phyloP scores from a whole-genome alignment of 2,797 vertebrate genomes.

The Labeo calbasu region DNA sequence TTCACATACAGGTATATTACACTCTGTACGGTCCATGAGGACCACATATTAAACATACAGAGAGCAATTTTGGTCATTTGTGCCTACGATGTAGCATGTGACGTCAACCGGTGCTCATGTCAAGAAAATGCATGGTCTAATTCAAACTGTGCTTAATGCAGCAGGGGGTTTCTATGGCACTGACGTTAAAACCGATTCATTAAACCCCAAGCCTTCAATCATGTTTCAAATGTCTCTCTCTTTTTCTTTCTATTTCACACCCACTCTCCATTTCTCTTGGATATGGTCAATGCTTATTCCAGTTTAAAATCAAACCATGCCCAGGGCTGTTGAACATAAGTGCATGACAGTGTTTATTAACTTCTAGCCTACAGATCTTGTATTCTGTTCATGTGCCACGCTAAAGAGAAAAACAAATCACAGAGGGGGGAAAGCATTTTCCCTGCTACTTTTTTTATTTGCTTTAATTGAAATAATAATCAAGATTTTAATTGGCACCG shows the following conservation, averaged over 20 bases:
- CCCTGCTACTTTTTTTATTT: constrained; percentile 3
- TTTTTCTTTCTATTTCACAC: constrained; percentile 21
- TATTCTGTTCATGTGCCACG: constrained; percentile 15
- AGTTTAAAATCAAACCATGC: constrained; percentile 48
- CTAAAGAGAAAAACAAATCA: constrained; percentile 17
- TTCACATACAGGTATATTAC: not conserved
- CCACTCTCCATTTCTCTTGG: constrained; percentile 16
- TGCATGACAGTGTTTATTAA: constrained; percentile 59
- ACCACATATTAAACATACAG: constrained; percentile 16
- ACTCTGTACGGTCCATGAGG: not conserved
- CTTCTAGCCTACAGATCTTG: constrained; percentile 51
- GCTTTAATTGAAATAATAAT: constrained; percentile 50
- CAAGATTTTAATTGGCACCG: constrained; percentile 50
- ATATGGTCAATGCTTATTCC: constrained; percentile 34
- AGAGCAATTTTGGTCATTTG: constrained; percentile 1
- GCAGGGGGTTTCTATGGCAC: constrained; percentile 19
- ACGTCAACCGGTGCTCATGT: constrained; percentile 15
- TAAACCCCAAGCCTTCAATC: constrained; percentile 22
- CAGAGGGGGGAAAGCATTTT: not conserved
- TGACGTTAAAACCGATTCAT: constrained; percentile 28
- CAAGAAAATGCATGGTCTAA: constrained; percentile 30
- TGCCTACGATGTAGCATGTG: constrained; percentile 16
- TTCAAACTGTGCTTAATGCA: constrained; percentile 21
- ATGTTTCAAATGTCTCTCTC: constrained; percentile 47
- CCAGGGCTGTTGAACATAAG: constrained; percentile 57